Conservation (phyloP, 2,888 invertebrate species). For the Octonoba sinensis region DNA sequence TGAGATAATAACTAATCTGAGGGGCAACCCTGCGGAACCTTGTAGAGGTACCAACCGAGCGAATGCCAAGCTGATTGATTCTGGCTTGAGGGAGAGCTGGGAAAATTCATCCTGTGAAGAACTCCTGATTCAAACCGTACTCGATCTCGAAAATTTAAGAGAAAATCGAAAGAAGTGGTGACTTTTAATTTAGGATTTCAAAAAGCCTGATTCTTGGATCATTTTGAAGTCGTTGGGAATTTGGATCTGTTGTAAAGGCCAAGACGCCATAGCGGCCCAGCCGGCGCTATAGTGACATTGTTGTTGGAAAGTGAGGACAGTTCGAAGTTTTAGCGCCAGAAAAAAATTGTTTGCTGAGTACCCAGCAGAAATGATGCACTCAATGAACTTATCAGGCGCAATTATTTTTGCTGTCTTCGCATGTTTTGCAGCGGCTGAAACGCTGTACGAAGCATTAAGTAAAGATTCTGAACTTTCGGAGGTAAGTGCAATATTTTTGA, state of each 20-base stretch:
- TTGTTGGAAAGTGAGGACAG: conserved; percentile 54
- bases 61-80: conserved; percentile 60
- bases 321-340: conserved; percentile 41
- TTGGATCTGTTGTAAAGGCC: conserved; percentile 11
- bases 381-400: conserved; percentile 30
- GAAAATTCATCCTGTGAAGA: conserved; percentile 26
- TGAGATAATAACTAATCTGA: background rate
- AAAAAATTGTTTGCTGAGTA: conserved; percentile 38
- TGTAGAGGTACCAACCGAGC: conserved; percentile 57
- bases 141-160: conserved; percentile 10
- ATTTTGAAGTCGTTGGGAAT: conserved; percentile 5
- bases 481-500: conserved; percentile 18
- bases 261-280: conserved; percentile 52
- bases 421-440: conserved; percentile 33
- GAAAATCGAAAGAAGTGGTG: background rate
- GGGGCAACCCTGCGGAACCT: conserved; percentile 47
- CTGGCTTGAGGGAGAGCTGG: conserved; percentile 31
- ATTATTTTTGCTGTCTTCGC: conserved; percentile 31
- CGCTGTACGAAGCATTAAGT: conserved; percentile 50
- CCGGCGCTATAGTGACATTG: conserved; percentile 54
- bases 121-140: conserved; percentile 12
- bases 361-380: conserved; percentile 33
- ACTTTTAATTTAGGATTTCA: background rate
- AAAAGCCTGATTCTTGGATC: too few species aligned
- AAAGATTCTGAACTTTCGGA: conserved; percentile 46